phyloP scores from a whole-genome alignment of 2,888 invertebrate species.

The Megaustenia siamemsis region DNA sequence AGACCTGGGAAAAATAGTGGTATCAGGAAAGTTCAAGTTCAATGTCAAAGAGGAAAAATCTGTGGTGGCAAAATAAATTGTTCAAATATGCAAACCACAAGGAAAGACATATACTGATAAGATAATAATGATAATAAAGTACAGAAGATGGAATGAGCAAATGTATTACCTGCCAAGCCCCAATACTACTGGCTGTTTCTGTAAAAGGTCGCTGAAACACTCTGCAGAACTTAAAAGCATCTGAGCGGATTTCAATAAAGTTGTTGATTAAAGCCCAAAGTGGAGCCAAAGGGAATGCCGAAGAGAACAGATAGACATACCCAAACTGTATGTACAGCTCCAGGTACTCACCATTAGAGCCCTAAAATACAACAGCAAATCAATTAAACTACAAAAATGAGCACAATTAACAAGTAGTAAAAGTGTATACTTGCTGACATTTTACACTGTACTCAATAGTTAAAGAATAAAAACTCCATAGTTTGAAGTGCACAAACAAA shows the following conservation, averaged over 20 bases:
- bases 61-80: too few species aligned
- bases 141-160: too few species aligned
- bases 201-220: conserved; percentile 86
- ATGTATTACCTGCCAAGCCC: conserved; percentile 90
- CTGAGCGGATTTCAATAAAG: conserved; percentile 87
- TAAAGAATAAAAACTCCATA: too few species aligned
- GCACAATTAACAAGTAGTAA: background rate
- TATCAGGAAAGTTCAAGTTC: too few species aligned
- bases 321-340: conserved; percentile 90
- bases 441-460: background rate
- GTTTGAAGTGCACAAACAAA: too few species aligned
- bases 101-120: too few species aligned
- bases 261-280: conserved; percentile 88
- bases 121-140: too few species aligned
- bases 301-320: conserved; percentile 88
- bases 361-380: conserved; percentile 78
- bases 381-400: background rate
- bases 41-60: too few species aligned
- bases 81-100: too few species aligned
- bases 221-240: conserved; percentile 87
- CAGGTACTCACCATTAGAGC: conserved; percentile 88
- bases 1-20: too few species aligned
- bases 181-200: conserved; percentile 82
- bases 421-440: background rate
- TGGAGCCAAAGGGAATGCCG: conserved; percentile 88